A percentile compares a stretch with the other conserved stretches of the same genome.
phyloP scores from a whole-genome alignment of 2,888 invertebrate species.

The Taenaris catops region DNA sequence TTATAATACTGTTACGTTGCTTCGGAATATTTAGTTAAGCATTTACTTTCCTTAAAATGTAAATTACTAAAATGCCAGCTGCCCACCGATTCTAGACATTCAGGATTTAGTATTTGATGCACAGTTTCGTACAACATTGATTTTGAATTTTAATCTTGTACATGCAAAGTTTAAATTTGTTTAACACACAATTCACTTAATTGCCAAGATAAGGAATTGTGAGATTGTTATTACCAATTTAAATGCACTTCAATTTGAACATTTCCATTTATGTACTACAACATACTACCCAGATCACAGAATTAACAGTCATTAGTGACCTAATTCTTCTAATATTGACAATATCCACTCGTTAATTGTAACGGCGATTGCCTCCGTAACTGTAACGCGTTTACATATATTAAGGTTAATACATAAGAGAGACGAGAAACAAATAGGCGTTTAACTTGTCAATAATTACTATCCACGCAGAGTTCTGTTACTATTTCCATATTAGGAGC shows the following conservation, averaged over 20 bases:
- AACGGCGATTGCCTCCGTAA: slow-evolving; percentile 5
- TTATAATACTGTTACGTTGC: slow-evolving; percentile 11
- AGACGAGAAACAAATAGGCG: slow-evolving; percentile 8
- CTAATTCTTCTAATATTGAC: neutral
- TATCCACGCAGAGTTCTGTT: slow-evolving; percentile 4
- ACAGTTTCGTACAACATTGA: slow-evolving; percentile 26
- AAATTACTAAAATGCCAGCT: slow-evolving; percentile 47
- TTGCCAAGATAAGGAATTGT: slow-evolving; percentile 25
- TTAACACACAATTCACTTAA: slow-evolving; percentile 9
- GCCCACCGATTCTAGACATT: slow-evolving; percentile 38
- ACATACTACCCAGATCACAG: too few relatives aligned
- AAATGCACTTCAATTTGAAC: slow-evolving; percentile 20
- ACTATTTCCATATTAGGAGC: slow-evolving; percentile 1
- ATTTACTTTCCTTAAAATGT: slow-evolving; percentile 34
- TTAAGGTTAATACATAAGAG: slow-evolving; percentile 8
- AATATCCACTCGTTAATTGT: slow-evolving; percentile 5
- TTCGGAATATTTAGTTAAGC: slow-evolving; percentile 31
- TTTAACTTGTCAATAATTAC: slow-evolving; percentile 9
- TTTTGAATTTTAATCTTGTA: slow-evolving; percentile 34
- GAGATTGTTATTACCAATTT: slow-evolving; percentile 25
- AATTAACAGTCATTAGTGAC: too few relatives aligned
- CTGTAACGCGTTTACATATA: slow-evolving; percentile 6
- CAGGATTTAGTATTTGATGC: slow-evolving; percentile 28
- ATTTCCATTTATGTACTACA: too few relatives aligned
- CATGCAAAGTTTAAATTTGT: slow-evolving; percentile 9